These are phyloP conservation scores for Nineta flava DNA, from an alignment of 2,888 invertebrate genomes.

Conservation along the genomic window DNA sequence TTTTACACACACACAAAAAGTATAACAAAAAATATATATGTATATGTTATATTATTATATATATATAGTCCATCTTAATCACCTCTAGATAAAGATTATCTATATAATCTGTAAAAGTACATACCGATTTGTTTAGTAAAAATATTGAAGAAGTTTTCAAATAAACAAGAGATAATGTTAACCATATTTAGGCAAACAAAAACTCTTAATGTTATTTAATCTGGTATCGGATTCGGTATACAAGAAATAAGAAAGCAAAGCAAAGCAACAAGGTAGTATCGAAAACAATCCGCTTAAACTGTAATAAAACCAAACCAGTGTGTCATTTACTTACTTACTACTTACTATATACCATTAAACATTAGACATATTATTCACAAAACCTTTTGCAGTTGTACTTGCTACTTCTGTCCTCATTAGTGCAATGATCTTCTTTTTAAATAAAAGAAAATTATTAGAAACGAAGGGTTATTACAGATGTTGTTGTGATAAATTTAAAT, in stretches of 20 bases:
- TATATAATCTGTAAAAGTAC: background rate
- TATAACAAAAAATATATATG: background rate
- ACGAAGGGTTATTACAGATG: too few species aligned
- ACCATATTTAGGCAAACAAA: background rate
- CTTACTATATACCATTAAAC: too few species aligned
- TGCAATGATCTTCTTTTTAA: too few species aligned
- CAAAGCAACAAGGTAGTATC: too few species aligned
- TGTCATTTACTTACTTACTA: background rate
- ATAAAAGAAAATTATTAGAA: too few species aligned
- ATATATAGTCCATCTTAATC: background rate
- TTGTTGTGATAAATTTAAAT: too few species aligned
- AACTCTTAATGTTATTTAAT: background rate
- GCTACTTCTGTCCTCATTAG: too few species aligned
- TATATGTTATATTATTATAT: background rate
- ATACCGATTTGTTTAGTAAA: background rate
- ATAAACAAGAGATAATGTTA: background rate
- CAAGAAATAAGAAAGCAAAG: too few species aligned
- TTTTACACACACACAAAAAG: background rate
- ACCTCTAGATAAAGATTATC: background rate
- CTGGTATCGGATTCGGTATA: background rate
- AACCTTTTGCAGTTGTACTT: too few species aligned
- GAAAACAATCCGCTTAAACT: background rate
- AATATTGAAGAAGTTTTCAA: background rate
- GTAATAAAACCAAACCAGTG: background rate
- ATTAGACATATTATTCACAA: too few species aligned